Percentiles rank a stretch among this genome's conserved stretches.
Evolutionary conservation across 2,113 vertebrate species (phyloP).

Genomic region (Pterocles burchelli): DNA sequence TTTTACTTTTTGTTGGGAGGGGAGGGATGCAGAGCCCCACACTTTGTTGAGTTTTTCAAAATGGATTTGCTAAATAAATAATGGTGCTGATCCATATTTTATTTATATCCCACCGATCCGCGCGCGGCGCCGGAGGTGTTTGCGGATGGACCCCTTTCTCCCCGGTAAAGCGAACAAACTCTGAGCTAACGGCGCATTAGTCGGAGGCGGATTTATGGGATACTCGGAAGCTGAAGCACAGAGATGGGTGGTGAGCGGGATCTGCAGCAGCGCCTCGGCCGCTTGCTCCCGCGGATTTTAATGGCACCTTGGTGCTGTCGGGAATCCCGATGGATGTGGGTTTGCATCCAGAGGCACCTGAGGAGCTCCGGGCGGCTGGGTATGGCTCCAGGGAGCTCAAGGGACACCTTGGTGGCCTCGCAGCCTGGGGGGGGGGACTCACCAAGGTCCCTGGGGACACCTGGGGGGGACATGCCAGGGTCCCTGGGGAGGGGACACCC

Average conservation of each 20-base stretch:
- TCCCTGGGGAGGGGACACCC: too few relatives aligned
- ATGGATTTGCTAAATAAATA: slow-evolving; percentile 49
- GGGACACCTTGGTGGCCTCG: rapidly evolving
- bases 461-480: rapidly evolving
- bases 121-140: background rate
- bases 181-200: background rate
- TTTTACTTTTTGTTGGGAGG: background rate
- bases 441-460: rapidly evolving
- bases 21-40: background rate
- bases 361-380: background rate
- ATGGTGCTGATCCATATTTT: background rate
- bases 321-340: background rate
- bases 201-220: background rate
- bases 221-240: background rate
- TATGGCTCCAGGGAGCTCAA: rapidly evolving
- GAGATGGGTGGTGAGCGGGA: background rate
- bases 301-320: background rate
- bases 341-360: background rate
- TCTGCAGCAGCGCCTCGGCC: background rate
- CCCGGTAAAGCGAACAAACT: background rate
- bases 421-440: background rate
- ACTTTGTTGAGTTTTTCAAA: background rate
- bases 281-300: background rate
- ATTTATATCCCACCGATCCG: slow-evolving; percentile 18
- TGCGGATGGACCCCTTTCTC: background rate